Base-by-base conservation (phyloP, 1,140 invertebrate genomes). In the Pachyrhynchus sulphureomaculatus region DNA sequence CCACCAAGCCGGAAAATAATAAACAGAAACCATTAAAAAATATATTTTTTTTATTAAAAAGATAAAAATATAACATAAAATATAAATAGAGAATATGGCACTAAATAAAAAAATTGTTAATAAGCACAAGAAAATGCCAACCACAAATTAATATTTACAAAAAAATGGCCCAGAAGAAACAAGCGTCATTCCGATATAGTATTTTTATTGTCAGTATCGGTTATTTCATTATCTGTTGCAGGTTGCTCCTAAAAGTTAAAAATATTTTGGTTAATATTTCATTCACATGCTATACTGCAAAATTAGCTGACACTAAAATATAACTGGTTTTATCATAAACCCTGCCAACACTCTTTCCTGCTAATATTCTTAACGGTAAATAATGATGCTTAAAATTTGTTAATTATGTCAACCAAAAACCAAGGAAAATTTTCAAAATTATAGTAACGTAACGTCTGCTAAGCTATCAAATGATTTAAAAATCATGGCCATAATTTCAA, bases 181-280 rank as follows among this genome's bases (percentile, higher is more conserved):
- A 56, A 45, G 26, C 23, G 32, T 56, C 41, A 45, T 45, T 45
- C 26, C 32, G 39, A 23, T n/a, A 33, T 6, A 56, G 18, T 20
- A 33, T 45, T 24, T 15, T 56, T 24, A 56, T 44, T 44, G 39
- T 56, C 53, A 45, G 20, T 45, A 13, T 56, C 39, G 34, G 39
- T 45, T 8, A 41, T 33, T 33, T 45, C 53, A 23, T 29, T 56
- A 56, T 34, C 53, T 44, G 53, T 33, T 44, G 53, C 41, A 44
- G 45, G 9, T 12, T 44, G 26, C 39, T 45, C 53, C 53, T 56
- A 56, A 56, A 56, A 56, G 39, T 56, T 45, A 56, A 56, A 39
- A 41, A 45, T 44, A 56, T 41, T 26, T 26, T 8, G 8, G 53
- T 56, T 56, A 56, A 13, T 36, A 21, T 41, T 20, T 18, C 15